A percentile compares a stretch with the other conserved stretches of the same genome.
These are phyloP conservation scores for Alloscopus bannaensis DNA, from an alignment of 2,888 invertebrate species.

Conservation along the genomic window DNA sequence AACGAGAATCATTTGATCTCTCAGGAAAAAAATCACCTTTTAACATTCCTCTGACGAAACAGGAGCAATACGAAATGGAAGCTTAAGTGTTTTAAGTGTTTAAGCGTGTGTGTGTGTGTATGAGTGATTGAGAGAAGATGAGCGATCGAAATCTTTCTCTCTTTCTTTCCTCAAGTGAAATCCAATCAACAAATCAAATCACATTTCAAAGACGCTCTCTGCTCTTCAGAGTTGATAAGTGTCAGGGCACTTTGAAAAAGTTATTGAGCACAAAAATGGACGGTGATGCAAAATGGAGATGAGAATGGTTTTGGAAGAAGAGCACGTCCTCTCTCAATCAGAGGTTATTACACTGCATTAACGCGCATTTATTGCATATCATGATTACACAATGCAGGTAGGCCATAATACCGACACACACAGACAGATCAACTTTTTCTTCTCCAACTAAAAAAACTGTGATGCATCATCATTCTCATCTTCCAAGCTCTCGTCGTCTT, in stretches of 20 bases:
- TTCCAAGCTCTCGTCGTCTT: background rate
- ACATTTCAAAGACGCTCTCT: no score
- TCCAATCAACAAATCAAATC: constrained; percentile 54
- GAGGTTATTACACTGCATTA: constrained; percentile 59
- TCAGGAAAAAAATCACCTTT: constrained; percentile 43
- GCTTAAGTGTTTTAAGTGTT: no score
- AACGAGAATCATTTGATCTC: no score
- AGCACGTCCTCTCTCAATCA: constrained; percentile 54
- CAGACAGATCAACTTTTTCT: constrained; percentile 30
- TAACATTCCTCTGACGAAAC: constrained; percentile 45
- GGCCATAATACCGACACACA: background rate
- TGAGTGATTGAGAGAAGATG: background rate
- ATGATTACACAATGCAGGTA: constrained; percentile 9
- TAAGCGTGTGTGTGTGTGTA: background rate
- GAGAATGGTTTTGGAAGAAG: constrained; percentile 28
- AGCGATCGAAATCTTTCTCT: no score
- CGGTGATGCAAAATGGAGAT: background rate
- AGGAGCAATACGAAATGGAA: background rate
- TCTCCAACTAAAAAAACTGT: constrained; percentile 1
- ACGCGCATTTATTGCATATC: constrained; percentile 35
- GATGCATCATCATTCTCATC: constrained; percentile 16
- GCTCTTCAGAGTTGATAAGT: no score
- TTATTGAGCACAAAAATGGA: constrained; percentile 23
- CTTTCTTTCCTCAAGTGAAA: no score
- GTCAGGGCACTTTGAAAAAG: no score